These are phyloP conservation scores for Torymus tubicola DNA, from an alignment of 2,888 invertebrate genomes.

Conservation along the genomic window DNA sequence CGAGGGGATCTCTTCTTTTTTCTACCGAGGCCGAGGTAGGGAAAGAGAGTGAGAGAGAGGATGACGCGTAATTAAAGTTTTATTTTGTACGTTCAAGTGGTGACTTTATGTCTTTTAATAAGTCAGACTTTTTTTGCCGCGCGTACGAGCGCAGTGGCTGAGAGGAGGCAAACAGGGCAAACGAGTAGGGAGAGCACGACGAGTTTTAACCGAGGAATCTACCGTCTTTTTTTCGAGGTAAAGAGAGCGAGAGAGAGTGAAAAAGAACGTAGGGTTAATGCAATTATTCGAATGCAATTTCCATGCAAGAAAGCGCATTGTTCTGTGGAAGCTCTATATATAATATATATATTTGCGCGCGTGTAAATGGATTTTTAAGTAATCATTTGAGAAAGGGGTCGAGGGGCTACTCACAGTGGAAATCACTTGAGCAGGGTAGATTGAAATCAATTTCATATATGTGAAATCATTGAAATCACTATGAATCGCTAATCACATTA, in stretches of 20 bases:
- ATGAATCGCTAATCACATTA: too few species aligned
- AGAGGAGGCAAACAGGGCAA: too few species aligned
- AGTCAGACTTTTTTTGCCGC: conserved; percentile 34
- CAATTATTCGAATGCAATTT: conserved; percentile 42
- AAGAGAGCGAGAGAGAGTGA: neutral
- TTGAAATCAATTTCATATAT: too few species aligned
- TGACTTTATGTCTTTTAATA: conserved; percentile 55
- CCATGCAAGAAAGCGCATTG: neutral
- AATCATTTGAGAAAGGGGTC: too few species aligned
- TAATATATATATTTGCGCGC: too few species aligned
- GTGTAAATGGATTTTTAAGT: too few species aligned
- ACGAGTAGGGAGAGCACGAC: too few species aligned
- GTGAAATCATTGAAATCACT: too few species aligned
- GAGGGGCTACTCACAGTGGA: too few species aligned
- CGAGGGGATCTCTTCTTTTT: conserved; percentile 31
- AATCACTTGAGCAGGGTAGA: too few species aligned
- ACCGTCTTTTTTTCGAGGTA: neutral
- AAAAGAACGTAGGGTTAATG: conserved; percentile 26
- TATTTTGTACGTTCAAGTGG: conserved; percentile 47
- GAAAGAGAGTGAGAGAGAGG: neutral
- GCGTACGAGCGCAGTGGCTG: neutral
- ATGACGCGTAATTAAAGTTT: conserved; percentile 55
- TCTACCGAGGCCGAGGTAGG: too few species aligned
- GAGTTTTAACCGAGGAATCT: conserved; percentile 24
- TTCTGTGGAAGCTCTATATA: too few species aligned